Percentiles rank a stretch among this genome's conserved stretches.
Evolutionary conservation across 2,888 invertebrate species (phyloP).

Genomic region (Halictus ligatus): DNA sequence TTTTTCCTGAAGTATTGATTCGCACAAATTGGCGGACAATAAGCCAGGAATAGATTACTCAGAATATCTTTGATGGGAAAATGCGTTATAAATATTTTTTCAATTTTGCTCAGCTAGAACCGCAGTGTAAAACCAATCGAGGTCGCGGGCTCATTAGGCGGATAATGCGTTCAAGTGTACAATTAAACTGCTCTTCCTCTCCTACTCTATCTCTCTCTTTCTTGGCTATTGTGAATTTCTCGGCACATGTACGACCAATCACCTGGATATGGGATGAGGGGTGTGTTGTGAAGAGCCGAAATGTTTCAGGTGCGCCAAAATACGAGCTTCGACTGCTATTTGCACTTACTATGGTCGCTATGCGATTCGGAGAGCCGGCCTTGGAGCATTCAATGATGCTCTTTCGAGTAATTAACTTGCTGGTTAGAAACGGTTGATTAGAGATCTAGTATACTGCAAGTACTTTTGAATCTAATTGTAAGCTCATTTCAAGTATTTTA

Average conservation of each 20-base stretch:
- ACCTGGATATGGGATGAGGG: background rate
- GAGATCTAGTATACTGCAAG: background rate
- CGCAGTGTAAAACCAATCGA: background rate
- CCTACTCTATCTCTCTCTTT: background rate
- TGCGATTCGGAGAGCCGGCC: background rate
- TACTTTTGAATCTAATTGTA: no score
- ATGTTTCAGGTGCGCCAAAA: background rate
- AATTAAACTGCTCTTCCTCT: conserved; percentile 32
- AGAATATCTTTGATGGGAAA: background rate
- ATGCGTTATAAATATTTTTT: background rate
- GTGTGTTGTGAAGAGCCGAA: conserved; percentile 12
- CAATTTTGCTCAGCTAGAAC: background rate
- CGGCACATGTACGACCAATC: background rate
- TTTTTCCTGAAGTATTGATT: no score
- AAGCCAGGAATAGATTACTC: background rate
- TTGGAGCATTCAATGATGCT: background rate
- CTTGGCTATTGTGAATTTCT: conserved; percentile 26
- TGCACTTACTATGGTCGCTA: background rate
- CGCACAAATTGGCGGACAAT: no score
- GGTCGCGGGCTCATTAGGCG: conserved; percentile 19
- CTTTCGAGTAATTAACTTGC: background rate
- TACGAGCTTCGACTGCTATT: background rate
- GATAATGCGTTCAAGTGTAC: conserved; percentile 17
- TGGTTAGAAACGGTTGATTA: background rate
- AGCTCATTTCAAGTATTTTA: no score